These are phyloP conservation scores for Trichechus manatus DNA, from an alignment of 2,113 vertebrate species.

Conservation along the genomic window DNA sequence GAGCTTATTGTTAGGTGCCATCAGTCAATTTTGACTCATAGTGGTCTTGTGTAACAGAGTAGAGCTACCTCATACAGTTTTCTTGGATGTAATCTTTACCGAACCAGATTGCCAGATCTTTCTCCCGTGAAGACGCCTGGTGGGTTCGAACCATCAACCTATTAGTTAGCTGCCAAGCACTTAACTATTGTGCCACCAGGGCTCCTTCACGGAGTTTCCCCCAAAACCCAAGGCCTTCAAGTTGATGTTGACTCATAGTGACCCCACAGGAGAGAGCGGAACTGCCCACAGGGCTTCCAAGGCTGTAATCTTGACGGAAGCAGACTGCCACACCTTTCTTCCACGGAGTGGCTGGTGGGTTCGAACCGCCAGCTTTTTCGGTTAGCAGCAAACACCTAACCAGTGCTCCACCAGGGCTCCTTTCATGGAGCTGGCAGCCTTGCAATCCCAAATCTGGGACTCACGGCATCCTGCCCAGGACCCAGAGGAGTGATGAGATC, in stretches of 20 bases:
- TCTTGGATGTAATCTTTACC: no score
- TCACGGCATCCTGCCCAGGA: not conserved
- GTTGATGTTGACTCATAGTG: not conserved
- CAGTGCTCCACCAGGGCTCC: not conserved
- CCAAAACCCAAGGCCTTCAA: not conserved
- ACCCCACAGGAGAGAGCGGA: not conserved
- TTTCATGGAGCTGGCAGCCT: not conserved
- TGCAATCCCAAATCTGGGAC: not conserved
- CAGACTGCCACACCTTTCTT: not conserved
- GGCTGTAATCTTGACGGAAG: not conserved
- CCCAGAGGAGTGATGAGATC: not conserved
- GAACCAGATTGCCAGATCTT: no score
- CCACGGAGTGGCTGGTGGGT: not conserved
- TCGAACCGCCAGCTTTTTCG: no score
- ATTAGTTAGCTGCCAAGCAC: not conserved
- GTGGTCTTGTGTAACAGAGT: no score
- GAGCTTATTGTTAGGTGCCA: not conserved
- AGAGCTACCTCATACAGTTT: no score
- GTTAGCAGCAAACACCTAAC: not conserved
- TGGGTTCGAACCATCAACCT: not conserved
- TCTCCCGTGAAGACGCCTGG: not conserved
- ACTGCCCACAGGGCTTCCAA: not conserved
- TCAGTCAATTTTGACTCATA: not conserved
- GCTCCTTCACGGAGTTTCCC: not conserved
- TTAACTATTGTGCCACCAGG: not conserved